Evolutionary conservation across 1,140 invertebrate species (phyloP).

Genomic region (Geopemphigus sp.): DNA sequence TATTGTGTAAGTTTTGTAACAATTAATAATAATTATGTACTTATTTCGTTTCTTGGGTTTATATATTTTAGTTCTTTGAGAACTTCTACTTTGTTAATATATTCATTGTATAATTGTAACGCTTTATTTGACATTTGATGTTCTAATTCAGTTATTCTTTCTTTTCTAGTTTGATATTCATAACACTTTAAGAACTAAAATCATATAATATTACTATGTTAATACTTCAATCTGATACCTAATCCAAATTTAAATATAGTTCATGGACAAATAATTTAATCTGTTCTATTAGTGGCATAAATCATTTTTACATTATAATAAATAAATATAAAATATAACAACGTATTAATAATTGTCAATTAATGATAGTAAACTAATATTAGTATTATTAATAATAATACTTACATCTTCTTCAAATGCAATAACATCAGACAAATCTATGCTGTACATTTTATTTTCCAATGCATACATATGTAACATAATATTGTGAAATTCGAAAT

Average conservation of each 20-base stretch:
- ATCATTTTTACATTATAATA: no score
- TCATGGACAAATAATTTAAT: no score
- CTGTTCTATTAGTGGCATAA: not conserved
- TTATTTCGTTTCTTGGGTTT: constrained; percentile 41
- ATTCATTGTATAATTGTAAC: constrained; percentile 44
- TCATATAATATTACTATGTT: not conserved
- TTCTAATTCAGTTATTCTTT: constrained; percentile 32
- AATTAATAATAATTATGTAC: constrained; percentile 9
- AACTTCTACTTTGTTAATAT: constrained; percentile 63
- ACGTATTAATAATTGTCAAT: not conserved
- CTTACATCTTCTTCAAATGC: constrained; percentile 46
- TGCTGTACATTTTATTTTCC: constrained; percentile 38
- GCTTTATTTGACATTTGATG: constrained; percentile 44
- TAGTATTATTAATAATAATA: not conserved
- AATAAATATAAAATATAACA: no score
- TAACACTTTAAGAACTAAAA: constrained; percentile 39
- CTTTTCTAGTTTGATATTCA: constrained; percentile 43
- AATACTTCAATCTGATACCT: no score
- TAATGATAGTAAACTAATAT: not conserved
- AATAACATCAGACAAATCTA: constrained; percentile 41
- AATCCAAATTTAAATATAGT: no score
- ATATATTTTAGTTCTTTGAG: constrained; percentile 72
- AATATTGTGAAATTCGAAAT: constrained; percentile 31
- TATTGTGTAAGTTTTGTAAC: not conserved
- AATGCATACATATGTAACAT: constrained; percentile 32